phyloP scores from a whole-genome alignment of 2,888 invertebrate genomes.

The Acleris holmiana region DNA sequence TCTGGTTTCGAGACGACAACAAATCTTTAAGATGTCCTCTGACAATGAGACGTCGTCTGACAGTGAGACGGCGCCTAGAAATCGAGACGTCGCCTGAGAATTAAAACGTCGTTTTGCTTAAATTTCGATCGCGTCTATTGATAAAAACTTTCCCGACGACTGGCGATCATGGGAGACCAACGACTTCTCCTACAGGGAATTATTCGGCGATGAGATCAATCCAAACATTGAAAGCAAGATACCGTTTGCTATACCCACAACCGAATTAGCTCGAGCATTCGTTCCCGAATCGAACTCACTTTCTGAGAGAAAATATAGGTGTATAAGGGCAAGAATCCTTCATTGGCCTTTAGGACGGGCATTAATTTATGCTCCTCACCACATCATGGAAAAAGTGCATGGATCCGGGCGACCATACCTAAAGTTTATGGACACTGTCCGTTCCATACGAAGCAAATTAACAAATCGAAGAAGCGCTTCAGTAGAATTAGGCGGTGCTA shows the following conservation, averaged over 20 bases:
- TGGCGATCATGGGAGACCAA: constrained; percentile 6
- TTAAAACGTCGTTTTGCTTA: not conserved
- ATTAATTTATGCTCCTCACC: not conserved
- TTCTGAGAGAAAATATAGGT: not conserved
- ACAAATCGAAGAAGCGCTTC: not conserved
- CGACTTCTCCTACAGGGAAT: not conserved
- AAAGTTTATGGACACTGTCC: not conserved
- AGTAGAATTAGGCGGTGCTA: not conserved
- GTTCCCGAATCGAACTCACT: not conserved
- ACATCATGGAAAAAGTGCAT: not conserved
- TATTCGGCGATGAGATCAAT: not conserved
- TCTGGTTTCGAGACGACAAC: too few species aligned
- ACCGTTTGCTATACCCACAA: constrained; percentile 3
- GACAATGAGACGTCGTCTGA: not conserved
- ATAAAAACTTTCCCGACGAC: not conserved
- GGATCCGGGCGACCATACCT: not conserved
- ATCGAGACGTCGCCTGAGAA: not conserved
- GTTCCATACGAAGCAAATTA: not conserved
- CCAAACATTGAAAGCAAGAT: not conserved
- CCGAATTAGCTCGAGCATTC: not conserved
- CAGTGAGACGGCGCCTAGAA: too few species aligned
- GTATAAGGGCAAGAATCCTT: not conserved
- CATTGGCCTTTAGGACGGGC: constrained; percentile 3
- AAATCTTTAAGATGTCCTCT: not conserved
- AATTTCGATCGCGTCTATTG: not conserved